phyloP scores from a whole-genome alignment of 2,888 invertebrate genomes.

The Endotricha flammealis region DNA sequence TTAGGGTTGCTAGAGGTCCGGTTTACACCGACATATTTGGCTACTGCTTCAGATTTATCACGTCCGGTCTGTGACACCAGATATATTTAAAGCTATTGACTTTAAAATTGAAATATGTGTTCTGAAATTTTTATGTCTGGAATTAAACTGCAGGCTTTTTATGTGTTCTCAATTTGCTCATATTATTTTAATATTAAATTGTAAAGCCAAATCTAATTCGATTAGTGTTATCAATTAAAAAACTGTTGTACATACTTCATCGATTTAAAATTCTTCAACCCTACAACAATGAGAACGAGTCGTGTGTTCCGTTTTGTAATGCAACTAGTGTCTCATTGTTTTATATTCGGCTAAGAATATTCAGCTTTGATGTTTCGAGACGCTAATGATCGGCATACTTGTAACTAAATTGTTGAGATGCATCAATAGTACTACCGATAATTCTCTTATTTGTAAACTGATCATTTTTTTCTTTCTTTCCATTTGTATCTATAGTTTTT shows the following conservation, averaged over 20 bases:
- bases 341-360: constrained; percentile 1
- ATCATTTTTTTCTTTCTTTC: no score
- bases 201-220: no score
- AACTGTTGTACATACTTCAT: no score
- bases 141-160: no score
- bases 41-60: not conserved
- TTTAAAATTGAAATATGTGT: no score
- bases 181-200: no score
- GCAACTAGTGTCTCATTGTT: not conserved
- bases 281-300: not conserved
- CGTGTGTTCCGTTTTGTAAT: constrained; percentile 3
- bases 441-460: not conserved
- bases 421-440: not conserved
- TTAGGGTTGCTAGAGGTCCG: constrained; percentile 21
- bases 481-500: no score
- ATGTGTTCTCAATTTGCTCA: no score
- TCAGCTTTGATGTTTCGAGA: constrained; percentile 2
- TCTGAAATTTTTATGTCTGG: no score
- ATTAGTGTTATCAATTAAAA: no score
- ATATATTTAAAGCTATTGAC: no score
- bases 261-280: no score
- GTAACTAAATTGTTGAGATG: not conserved
- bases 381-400: not conserved
- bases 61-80: not conserved
- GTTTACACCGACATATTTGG: constrained; percentile 16